These are phyloP conservation scores for Pampusana beccarii DNA, from an alignment of 2,113 vertebrate species.

Conservation along the genomic window DNA sequence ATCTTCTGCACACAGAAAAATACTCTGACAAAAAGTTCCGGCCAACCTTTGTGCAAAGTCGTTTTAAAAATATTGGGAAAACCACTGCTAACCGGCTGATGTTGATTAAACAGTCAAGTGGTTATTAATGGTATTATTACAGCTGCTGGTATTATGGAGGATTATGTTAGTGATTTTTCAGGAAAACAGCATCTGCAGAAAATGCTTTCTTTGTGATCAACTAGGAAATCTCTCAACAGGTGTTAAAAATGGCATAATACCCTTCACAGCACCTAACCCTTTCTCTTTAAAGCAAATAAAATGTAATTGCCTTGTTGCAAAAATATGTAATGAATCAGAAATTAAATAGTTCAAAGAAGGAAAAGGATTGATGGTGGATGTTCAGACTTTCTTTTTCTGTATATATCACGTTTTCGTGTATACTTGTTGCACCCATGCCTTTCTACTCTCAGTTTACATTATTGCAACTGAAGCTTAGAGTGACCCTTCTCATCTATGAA, in stretches of 20 bases:
- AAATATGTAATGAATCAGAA: not conserved
- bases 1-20: not conserved
- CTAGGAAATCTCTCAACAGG: not conserved
- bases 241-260: slow-evolving; percentile 14
- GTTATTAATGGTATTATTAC: slow-evolving; percentile 57
- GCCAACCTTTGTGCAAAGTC: not conserved
- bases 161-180: slow-evolving; percentile 37
- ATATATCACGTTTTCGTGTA: not conserved
- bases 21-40: not conserved
- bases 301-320: not conserved
- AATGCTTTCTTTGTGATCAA: slow-evolving; percentile 32
- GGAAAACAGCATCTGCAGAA: slow-evolving; percentile 30
- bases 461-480: not conserved
- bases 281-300: not conserved
- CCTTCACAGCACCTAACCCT: not conserved
- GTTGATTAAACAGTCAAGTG: not conserved
- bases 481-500: not conserved
- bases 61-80: not conserved
- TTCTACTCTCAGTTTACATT: not conserved
- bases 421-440: not conserved
- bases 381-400: not conserved
- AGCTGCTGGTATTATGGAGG: slow-evolving; percentile 32
- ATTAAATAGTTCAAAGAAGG: not conserved
- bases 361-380: not conserved
- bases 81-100: not conserved